Evolutionary conservation across 2,113 vertebrate species (phyloP).

Genomic region (Symphodus melops): DNA sequence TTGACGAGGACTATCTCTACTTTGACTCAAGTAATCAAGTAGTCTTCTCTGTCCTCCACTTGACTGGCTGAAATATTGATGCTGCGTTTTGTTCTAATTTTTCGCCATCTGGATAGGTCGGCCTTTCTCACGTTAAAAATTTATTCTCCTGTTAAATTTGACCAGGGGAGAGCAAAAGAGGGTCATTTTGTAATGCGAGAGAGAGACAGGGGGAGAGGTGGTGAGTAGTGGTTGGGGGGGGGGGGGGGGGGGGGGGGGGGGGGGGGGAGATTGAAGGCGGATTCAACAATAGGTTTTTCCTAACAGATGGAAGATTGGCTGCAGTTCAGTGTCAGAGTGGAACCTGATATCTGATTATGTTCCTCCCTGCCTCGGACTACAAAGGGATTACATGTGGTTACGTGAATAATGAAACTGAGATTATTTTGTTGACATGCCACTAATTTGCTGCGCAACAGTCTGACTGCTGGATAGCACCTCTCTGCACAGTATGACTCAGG

Average conservation of each 20-base stretch:
- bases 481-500: conserved; percentile 47
- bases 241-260: too few relatives aligned
- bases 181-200: conserved; percentile 72
- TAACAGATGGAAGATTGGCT: conserved; percentile 78
- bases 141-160: conserved; percentile 67
- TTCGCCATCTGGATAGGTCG: conserved; percentile 70
- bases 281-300: conserved; percentile 74
- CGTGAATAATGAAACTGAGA: conserved; percentile 76
- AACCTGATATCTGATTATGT: conserved; percentile 71
- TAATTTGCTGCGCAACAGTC: conserved; percentile 59
- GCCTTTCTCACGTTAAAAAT: conserved; percentile 76
- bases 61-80: conserved; percentile 75
- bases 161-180: conserved; percentile 62
- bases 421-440: conserved; percentile 71
- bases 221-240: not conserved
- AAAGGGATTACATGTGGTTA: conserved; percentile 73
- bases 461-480: conserved; percentile 22
- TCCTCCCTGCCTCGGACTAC: conserved; percentile 38
- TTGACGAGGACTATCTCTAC: too few relatives aligned
- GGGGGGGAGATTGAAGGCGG: not conserved
- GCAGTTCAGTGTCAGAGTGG: conserved; percentile 57
- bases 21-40: too few relatives aligned
- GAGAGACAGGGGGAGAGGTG: conserved; percentile 38
- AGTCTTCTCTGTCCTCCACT: not conserved
- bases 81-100: conserved; percentile 68